phyloP scores from a whole-genome alignment of 2,113 vertebrate species.

The Poeciliopsis occidentalis region DNA sequence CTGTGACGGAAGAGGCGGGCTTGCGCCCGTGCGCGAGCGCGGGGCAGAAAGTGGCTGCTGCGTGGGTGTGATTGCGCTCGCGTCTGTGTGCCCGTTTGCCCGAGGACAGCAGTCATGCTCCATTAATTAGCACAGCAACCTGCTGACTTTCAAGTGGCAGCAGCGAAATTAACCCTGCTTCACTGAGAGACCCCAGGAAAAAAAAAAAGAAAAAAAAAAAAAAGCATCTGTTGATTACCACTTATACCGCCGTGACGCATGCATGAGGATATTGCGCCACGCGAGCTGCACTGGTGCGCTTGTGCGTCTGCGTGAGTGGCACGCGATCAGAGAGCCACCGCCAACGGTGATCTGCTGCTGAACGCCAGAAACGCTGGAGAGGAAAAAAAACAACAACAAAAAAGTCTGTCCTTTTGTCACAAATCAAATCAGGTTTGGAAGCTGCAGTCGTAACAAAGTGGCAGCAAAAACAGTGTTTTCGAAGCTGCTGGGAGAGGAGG shows the following conservation, averaged over 20 bases:
- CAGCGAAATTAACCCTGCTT: constrained; percentile 70
- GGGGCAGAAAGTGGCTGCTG: constrained; percentile 10
- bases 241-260: constrained; percentile 6
- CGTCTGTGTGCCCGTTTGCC: constrained; percentile 50
- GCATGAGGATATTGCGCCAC: neutral
- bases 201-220: constrained; percentile 49
- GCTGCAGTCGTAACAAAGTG: constrained; percentile 65
- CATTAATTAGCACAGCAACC: constrained; percentile 78
- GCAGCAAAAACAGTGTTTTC: constrained; percentile 45
- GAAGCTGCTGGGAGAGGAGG: constrained; percentile 14
- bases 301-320: neutral
- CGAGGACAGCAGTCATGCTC: constrained; percentile 72
- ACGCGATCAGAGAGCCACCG: constrained; percentile 28
- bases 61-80: constrained; percentile 2
- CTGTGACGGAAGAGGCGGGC: constrained; percentile 17
- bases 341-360: constrained; percentile 35
- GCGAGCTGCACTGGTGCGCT: neutral
- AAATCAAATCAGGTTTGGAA: constrained; percentile 58
- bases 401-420: constrained; percentile 40
- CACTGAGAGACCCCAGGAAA: constrained; percentile 44
- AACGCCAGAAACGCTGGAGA: constrained; percentile 25
- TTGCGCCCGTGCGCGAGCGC: constrained; percentile 10
- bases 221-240: constrained; percentile 57
- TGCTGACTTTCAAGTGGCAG: constrained; percentile 77
- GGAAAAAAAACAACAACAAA: neutral